Base-by-base conservation (phyloP, 2,113 vertebrate species). In the Bufo bufo region DNA sequence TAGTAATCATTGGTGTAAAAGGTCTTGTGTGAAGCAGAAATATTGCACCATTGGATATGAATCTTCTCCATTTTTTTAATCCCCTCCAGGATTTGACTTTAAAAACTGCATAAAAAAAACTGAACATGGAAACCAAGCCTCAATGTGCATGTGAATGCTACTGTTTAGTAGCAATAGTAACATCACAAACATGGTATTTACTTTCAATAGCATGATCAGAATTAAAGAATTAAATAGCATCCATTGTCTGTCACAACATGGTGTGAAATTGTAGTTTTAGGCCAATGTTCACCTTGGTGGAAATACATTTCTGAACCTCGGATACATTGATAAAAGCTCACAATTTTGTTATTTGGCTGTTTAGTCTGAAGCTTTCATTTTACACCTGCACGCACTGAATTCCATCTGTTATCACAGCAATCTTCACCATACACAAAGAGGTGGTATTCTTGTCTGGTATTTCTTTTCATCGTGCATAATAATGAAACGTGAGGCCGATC, bases 331-430 rank as follows among this genome's bases (percentile, higher is more conserved):
- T 4, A 19, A 10, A 19, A 50, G 16, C 8, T 74, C 45, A 8
- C 6, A 16, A 71, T 43, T 45, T 14, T 10, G 8, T 66, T 23
- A 6, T 66, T 6, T 52, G 4, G 49, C 11, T 79, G 10, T 33
- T 56, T 12, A n/a, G 23, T 16, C 33, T 79, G 23, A 79, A 56
- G 52, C 8, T 43, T 80, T 81, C 54, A 43, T 81, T 81, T 81
- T 61, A 81, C 79, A 81, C 56, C 23, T 81, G 33, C 45, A 43
- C 56, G 19, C 47, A 20, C 56, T 81, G 23, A 61, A 45, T 61
- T 61, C 79, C 79, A 61, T 47, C 79, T 61, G 79, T 81, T 61
- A 81, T 81, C 56, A n/a, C 56, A 20, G 79, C 58, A 81, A 61
- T 43, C 56, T 58, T 63, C 56, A 47, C 79, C 20, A 81, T 81